Conservation (phyloP, 2,797 vertebrate species). For the Microcaecilia unicolor region DNA sequence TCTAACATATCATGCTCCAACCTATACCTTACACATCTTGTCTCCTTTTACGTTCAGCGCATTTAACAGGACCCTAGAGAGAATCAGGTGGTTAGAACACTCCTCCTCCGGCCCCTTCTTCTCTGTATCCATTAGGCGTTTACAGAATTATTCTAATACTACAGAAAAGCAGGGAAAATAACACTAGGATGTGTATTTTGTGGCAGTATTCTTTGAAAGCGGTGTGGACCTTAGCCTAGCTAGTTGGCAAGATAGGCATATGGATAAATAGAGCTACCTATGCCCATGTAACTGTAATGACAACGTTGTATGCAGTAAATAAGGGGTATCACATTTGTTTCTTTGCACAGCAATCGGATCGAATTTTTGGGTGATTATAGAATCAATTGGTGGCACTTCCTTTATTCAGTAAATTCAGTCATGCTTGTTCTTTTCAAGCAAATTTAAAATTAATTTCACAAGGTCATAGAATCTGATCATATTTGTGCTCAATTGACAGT, state of each 20-base stretch:
- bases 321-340: background rate
- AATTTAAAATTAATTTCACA: conserved; percentile 21
- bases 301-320: background rate
- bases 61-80: conserved; percentile 64
- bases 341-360: no score
- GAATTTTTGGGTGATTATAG: background rate
- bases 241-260: background rate
- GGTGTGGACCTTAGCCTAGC: conserved; percentile 2
- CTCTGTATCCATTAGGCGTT: conserved; percentile 47
- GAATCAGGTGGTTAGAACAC: conserved; percentile 52
- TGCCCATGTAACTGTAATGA: background rate
- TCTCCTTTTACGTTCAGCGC: conserved; percentile 65
- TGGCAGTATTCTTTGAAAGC: conserved; percentile 2
- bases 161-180: conserved; percentile 30
- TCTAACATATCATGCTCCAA: conserved; percentile 57
- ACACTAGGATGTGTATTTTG: conserved; percentile 12
- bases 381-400: no score
- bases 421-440: conserved; percentile 29
- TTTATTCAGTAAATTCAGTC: conserved; percentile 2
- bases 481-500: conserved; percentile 27
- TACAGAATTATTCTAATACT: conserved; percentile 54
- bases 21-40: conserved; percentile 60
- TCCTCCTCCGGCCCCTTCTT: conserved; percentile 50
- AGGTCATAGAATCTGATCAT: conserved; percentile 20
- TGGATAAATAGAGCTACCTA: background rate